Conservation (phyloP, 2,113 vertebrate species). For the Mus spicilegus region DNA sequence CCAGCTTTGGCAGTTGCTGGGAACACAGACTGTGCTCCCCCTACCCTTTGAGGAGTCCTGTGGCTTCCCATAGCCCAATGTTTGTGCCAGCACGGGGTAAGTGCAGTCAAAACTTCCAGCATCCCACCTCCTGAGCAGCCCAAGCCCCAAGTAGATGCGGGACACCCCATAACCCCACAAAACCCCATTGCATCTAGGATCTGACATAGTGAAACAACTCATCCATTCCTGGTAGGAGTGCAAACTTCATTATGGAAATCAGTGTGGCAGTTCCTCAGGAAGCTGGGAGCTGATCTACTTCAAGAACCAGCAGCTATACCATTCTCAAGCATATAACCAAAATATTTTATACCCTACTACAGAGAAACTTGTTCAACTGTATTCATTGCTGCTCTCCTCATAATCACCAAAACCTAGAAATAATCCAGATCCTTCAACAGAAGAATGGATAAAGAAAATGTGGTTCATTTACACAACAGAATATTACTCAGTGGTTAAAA, state of each 20-base stretch:
- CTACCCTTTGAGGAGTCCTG: no score
- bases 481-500: not conserved
- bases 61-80: no score
- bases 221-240: not conserved
- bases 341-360: not conserved
- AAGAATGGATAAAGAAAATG: not conserved
- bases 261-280: not conserved
- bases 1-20: no score
- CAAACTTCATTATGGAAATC: not conserved
- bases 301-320: not conserved
- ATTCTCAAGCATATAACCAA: not conserved
- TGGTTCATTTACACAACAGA: not conserved
- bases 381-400: not conserved
- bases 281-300: not conserved
- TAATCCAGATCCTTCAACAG: not conserved
- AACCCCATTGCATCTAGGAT: not conserved
- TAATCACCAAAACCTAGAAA: not conserved
- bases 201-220: not conserved
- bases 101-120: no score
- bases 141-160: no score
- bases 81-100: no score
- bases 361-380: not conserved
- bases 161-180: no score
- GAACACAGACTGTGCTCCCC: no score
- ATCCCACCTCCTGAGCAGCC: no score